Percentiles rank a stretch among this genome's conserved stretches.
Evolutionary conservation across 53 echinoderm and acorn worm genomes (phyloP).

Genomic region (Mesocentrotus franciscanus): DNA sequence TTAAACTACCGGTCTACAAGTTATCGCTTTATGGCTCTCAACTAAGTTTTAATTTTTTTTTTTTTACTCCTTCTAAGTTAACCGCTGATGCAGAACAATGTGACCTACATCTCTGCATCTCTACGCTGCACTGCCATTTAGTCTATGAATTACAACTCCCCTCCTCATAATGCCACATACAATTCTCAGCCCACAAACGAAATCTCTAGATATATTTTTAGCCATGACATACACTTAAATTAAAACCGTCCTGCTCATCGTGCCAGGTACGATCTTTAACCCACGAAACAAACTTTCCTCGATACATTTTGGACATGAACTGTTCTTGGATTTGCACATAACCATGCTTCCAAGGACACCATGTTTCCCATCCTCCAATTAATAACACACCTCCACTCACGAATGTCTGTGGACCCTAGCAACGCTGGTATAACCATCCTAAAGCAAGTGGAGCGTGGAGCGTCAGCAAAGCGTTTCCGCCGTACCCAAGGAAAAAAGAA

Average conservation of each 20-base stretch:
- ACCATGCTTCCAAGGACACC: not conserved
- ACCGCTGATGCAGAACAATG: no score
- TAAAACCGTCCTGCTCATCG: not conserved
- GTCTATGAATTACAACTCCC: no score
- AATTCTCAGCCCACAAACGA: no score
- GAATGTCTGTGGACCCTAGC: slow-evolving; percentile 46
- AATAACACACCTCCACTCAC: slow-evolving; percentile 35
- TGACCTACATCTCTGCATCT: no score
- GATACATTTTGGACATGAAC: not conserved
- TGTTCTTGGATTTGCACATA: not conserved
- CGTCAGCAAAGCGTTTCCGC: slow-evolving; percentile 42
- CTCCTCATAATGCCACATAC: no score
- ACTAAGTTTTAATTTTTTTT: no score
- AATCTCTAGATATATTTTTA: no score
- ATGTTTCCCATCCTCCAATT: slow-evolving; percentile 19
- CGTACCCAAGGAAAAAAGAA: not conserved
- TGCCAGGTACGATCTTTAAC: not conserved
- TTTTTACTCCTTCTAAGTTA: no score
- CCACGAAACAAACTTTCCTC: not conserved
- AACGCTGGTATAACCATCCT: slow-evolving; percentile 25
- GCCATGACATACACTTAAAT: not conserved
- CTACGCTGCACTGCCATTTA: no score
- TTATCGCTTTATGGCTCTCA: no score
- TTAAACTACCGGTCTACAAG: no score
- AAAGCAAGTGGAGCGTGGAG: slow-evolving; percentile 19